Percentiles rank a stretch among this genome's conserved stretches.
Conservation (phyloP, 2,888 invertebrate species). For the Spisula subtruncata region DNA sequence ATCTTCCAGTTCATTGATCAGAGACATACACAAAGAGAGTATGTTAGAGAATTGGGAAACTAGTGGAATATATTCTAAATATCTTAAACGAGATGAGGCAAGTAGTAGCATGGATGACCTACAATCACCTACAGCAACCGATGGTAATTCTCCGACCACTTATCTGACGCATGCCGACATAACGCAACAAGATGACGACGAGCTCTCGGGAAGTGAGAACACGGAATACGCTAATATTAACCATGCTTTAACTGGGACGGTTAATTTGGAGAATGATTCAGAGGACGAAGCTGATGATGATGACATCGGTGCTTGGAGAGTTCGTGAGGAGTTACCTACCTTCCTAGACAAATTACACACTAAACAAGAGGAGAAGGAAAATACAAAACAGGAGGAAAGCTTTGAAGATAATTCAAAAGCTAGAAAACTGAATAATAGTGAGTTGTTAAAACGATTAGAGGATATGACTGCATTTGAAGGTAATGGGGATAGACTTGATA, state of each 20-base stretch:
- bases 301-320: neutral
- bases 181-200: neutral
- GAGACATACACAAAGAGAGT: conserved; percentile 65
- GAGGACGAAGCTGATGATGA: neutral
- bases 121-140: neutral
- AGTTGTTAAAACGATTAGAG: neutral
- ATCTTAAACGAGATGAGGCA: conserved; percentile 27
- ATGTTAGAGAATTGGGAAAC: conserved; percentile 68
- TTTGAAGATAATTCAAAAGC: neutral
- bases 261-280: neutral
- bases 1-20: conserved; percentile 59
- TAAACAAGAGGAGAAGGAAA: neutral
- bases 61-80: conserved; percentile 42
- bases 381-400: neutral
- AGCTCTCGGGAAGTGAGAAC: neutral
- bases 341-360: neutral
- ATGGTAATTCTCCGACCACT: neutral
- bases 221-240: conserved; percentile 18
- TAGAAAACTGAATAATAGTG: neutral
- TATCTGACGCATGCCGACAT: neutral
- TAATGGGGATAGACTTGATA: neutral
- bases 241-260: neutral
- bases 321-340: neutral
- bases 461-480: neutral
- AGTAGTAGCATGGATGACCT: neutral